Conservation (phyloP, 2,797 vertebrate species). For the Molossus molossus region DNA sequence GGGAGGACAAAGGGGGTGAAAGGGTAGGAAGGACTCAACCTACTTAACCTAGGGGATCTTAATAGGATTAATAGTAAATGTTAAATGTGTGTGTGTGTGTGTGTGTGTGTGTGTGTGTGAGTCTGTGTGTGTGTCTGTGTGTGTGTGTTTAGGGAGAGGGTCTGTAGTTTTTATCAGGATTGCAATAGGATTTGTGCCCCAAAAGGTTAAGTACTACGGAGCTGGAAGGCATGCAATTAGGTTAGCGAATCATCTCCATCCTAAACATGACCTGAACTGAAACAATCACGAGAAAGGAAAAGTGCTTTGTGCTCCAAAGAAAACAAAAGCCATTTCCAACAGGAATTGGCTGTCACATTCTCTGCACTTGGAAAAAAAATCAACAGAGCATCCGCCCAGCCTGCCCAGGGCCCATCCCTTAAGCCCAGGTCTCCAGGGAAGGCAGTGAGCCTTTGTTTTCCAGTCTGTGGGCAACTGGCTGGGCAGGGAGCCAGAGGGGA, state of each 20-base stretch:
- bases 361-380: slow-evolving; percentile 82
- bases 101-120: not conserved
- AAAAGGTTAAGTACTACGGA: slow-evolving; percentile 61
- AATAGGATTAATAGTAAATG: not conserved
- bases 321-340: slow-evolving; percentile 86
- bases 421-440: slow-evolving; percentile 83
- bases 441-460: slow-evolving; percentile 82
- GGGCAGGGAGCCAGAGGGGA: slow-evolving; percentile 77
- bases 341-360: slow-evolving; percentile 86
- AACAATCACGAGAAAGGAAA: slow-evolving; percentile 84
- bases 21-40: not conserved
- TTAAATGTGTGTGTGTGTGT: not conserved
- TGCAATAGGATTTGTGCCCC: slow-evolving; percentile 34
- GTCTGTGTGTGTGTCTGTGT: no score
- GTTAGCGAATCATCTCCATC: slow-evolving; percentile 51
- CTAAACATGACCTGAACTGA: slow-evolving; percentile 77
- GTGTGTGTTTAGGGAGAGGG: not conserved
- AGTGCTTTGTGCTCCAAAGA: slow-evolving; percentile 84
- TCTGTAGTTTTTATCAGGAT: not conserved
- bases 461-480: slow-evolving; percentile 78
- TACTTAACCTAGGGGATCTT: not conserved
- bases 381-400: slow-evolving; percentile 82
- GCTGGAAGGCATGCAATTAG: slow-evolving; percentile 61
- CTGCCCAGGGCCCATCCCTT: slow-evolving; percentile 83
- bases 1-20: not conserved